Evolutionary conservation across 2,797 vertebrate genomes (phyloP), one percentile per base, ranked within the genome.

Genomic region (Aeoliscus strigatus): DNA sequence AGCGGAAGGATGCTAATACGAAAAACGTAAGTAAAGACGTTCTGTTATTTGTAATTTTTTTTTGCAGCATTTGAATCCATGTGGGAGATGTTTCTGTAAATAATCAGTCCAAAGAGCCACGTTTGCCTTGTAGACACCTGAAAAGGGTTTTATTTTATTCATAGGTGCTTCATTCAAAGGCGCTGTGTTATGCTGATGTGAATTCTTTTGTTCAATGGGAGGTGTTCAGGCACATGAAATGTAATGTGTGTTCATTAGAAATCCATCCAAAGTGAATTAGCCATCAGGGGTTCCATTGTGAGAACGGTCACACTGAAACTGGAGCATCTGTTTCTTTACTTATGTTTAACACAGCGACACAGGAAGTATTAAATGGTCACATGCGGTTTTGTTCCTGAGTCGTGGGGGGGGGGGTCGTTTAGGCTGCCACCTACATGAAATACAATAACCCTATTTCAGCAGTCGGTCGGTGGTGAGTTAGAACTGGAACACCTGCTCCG

Each of bases 1-100:
- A 70, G 36, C 51, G 11, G 6, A 77, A 71, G 37, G 70, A 77
- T 17, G 26, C 18, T 9, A 25, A 16, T 30, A 40, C 14, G 35
- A 86, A 80, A 78, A 70, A 69, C 59, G 85, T 87, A 44, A 84
- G 85, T 71, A 15, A 39, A 1, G 12, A 1, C 13, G 7, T 29
- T 35, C 26, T 29, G 18, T 7, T 14, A 24, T 12, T 25, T 14
- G 15, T 34, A 2, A 2, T 34, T 9, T 16, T 2, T 16, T 16
- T 34, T 23, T 21, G 4, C 15, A 12, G 15, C 12, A 14, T 39
- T 39, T 10, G 8, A 29, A 13, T 25, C 2, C 21, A 3, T 8
- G 21, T 6, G 3, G 5, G 2, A 46, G 2, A 23, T 14, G 8
- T 3, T 39, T 21, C 6, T 21, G 18, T 21, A 21, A n/a, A n/a